Base-by-base conservation (phyloP, 2,113 vertebrate species). In the Eubucco bourcierii region DNA sequence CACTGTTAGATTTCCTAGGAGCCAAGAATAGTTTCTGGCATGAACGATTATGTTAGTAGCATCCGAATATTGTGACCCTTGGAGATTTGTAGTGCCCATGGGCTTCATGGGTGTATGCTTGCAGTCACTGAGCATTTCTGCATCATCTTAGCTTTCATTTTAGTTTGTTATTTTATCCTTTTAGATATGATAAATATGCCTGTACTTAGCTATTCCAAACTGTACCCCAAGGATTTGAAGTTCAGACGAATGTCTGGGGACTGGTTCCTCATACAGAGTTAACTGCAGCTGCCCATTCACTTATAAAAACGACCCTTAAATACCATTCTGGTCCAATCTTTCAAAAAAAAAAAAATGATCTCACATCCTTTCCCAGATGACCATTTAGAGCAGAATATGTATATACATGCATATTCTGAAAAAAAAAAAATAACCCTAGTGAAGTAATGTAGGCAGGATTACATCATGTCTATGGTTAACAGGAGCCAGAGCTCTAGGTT, bases 391-490 rank as follows among this genome's bases (percentile, higher is more conserved):
- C 53, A 76, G 67, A 83, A 61, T 77, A 80, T 80, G 68, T 66
- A 59, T 70, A 79, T 56, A 52, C 31, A 44, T 67, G 24, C 44
- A 46, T 84, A 73, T 58, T 55, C 33, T 83, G 77, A 90, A 67
- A 89, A 86, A 67, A 89, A 86, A 83, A 94, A 37, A 37, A 37
- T 8, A 37, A 39, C 37, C 37, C 56, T 15, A n/a, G 34, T 79
- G 66, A 93, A 91, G 84, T 63, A 81, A 78, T 82, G 34, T 80
- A 81, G 81, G 18, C 78, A 66, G 84, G 59, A 94, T 94, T 94
- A 95, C 82, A 86, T 95, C 84, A 91, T 78, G 92, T 96, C 94
- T 98, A 37, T 80, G 85, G 89, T 93, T 97, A 96, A 95, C 81
- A 81, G 74, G 83, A 91, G 84, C 56, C 90, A 83, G 79, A 92